phyloP scores from a whole-genome alignment of 2,797 vertebrate species.

The Zonotrichia albicollis region DNA sequence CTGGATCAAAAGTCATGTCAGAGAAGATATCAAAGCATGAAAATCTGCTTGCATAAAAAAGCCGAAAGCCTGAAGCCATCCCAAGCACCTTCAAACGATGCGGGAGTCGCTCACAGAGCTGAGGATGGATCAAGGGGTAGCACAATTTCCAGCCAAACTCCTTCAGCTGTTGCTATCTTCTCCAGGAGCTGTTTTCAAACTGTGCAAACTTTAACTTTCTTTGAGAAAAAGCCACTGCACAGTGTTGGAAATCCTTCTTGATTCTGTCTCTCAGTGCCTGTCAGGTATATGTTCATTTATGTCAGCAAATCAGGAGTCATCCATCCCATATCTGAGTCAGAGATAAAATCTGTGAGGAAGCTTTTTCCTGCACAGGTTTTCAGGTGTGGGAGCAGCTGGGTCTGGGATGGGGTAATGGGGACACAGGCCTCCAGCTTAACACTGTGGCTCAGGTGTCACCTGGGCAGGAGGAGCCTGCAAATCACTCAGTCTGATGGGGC shows the following conservation, averaged over 20 bases:
- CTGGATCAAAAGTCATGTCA: constrained; percentile 60
- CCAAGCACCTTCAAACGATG: constrained; percentile 32
- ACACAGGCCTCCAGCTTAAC: background rate
- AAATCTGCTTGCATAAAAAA: constrained; percentile 58
- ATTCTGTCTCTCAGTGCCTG: background rate
- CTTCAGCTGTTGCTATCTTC: constrained; percentile 16
- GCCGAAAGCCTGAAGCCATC: constrained; percentile 56
- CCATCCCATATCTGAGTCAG: background rate
- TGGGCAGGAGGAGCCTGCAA: background rate
- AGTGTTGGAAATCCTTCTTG: background rate
- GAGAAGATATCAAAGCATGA: constrained; percentile 50
- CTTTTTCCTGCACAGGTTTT: background rate
- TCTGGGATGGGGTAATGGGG: background rate
- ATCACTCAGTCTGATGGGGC: background rate
- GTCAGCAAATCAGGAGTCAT: background rate
- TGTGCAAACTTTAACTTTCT: background rate
- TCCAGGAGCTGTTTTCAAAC: constrained; percentile 17
- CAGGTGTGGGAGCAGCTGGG: background rate
- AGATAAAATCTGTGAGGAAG: background rate
- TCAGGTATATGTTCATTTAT: background rate
- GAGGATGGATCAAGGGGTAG: constrained; percentile 9
- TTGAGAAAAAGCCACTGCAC: background rate
- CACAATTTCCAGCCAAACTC: background rate
- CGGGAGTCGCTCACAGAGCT: background rate
- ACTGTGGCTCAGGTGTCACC: background rate